Conservation (phyloP, 2,797 vertebrate species). For the Enteromius fasciolatus region DNA sequence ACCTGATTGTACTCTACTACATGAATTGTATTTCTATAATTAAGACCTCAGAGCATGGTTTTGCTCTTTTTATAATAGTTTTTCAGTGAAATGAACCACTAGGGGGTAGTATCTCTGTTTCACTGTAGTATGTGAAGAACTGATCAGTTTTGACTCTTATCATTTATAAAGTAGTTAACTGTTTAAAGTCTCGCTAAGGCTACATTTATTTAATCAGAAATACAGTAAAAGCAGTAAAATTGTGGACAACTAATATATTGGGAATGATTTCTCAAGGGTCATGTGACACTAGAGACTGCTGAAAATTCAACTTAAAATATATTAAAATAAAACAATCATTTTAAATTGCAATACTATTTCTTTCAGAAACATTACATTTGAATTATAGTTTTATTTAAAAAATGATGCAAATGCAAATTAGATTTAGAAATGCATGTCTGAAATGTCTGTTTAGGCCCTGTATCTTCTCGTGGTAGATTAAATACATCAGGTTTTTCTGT, state of each 20-base stretch:
- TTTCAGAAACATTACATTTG: not conserved
- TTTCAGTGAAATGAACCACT: conserved; percentile 36
- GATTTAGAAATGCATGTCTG: not conserved
- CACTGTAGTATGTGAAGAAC: not conserved
- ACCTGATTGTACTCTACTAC: not conserved
- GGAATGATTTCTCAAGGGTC: not conserved
- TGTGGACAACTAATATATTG: not conserved
- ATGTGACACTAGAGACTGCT: not conserved
- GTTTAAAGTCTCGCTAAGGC: not conserved
- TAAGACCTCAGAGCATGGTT: not conserved
- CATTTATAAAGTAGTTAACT: not conserved
- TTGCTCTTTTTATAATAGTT: not conserved
- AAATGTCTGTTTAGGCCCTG: not conserved
- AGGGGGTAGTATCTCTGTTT: conserved; percentile 30
- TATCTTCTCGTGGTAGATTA: not conserved
- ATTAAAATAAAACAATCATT: not conserved
- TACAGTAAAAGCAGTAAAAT: not conserved
- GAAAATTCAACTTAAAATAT: not conserved
- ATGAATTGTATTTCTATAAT: not conserved
- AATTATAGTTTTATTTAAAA: not conserved
- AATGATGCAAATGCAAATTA: not conserved
- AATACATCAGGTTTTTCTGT: not conserved
- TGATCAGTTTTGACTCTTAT: not conserved
- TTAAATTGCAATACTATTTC: not conserved
- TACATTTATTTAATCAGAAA: not conserved